A percentile compares a stretch with the other conserved stretches of the same genome.
phyloP scores from a whole-genome alignment of 2,113 vertebrate species.

The Lanius collurio region DNA sequence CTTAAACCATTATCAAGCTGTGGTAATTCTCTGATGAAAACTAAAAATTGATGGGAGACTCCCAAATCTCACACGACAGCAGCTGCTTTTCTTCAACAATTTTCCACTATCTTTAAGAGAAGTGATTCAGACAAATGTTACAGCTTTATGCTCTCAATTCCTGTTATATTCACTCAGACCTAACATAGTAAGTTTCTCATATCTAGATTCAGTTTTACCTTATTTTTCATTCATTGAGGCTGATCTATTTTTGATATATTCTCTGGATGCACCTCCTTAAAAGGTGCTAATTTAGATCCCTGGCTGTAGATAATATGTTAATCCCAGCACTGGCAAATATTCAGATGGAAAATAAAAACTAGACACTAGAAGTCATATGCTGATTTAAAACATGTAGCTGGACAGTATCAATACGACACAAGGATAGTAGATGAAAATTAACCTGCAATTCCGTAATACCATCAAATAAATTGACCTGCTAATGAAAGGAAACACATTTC shows the following conservation, averaged over 20 bases:
- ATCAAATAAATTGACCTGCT: slow-evolving; percentile 38
- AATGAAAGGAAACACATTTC: slow-evolving; percentile 62
- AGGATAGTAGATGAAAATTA: slow-evolving; percentile 49
- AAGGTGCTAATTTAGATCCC: neutral
- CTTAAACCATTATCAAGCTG: neutral
- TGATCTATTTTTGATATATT: neutral
- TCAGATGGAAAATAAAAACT: neutral
- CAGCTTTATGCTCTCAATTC: neutral
- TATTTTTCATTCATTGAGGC: neutral
- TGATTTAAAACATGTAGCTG: slow-evolving; percentile 21
- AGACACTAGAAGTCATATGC: neutral
- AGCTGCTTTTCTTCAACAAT: neutral
- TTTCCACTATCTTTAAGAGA: neutral
- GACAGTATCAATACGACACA: slow-evolving; percentile 36
- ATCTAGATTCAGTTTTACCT: neutral
- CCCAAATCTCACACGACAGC: neutral
- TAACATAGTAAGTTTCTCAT: accelerated
- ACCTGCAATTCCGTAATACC: slow-evolving; percentile 26
- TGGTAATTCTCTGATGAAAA: neutral
- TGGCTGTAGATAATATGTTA: neutral
- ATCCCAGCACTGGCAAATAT: neutral
- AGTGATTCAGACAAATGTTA: neutral
- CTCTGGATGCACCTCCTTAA: neutral
- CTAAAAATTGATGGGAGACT: neutral
- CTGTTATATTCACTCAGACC: neutral